Evolutionary conservation across 1,140 invertebrate genomes (phyloP).

Genomic region (Halictus rubicundus): DNA sequence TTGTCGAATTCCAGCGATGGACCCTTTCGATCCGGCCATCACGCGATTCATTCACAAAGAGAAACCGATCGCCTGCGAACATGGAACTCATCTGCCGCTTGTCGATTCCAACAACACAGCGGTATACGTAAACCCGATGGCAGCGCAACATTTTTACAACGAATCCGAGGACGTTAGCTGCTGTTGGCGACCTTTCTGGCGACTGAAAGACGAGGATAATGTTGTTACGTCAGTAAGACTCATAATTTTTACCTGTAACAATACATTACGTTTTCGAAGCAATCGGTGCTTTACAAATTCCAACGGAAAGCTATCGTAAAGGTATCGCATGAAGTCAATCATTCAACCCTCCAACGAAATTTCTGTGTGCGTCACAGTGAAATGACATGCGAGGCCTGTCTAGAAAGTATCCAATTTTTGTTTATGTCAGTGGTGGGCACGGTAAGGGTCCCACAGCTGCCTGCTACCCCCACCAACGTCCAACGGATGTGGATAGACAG

Average conservation of each 20-base stretch:
- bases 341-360: neutral
- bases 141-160: slow-evolving; percentile 80
- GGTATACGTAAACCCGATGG: slow-evolving; percentile 80
- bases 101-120: slow-evolving; percentile 84
- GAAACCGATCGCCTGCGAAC: slow-evolving; percentile 76
- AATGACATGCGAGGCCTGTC: neutral
- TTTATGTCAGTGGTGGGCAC: too few species aligned
- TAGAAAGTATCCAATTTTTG: too few species aligned
- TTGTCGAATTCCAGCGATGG: slow-evolving; percentile 89
- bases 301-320: neutral
- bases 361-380: neutral
- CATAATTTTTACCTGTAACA: neutral
- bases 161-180: slow-evolving; percentile 79
- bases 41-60: slow-evolving; percentile 77
- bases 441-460: too few species aligned
- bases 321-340: neutral
- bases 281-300: neutral
- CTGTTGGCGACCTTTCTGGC: slow-evolving; percentile 84
- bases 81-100: slow-evolving; percentile 80
- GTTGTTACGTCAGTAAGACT: slow-evolving; percentile 67
- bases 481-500: too few species aligned
- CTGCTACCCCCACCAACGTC: too few species aligned
- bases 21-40: slow-evolving; percentile 85
- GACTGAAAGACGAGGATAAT: slow-evolving; percentile 78
- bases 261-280: neutral